Evolutionary conservation across 2,113 vertebrate genomes (phyloP), one percentile per base, ranked within the genome.

Genomic region (Eulacestoma nigropectus): DNA sequence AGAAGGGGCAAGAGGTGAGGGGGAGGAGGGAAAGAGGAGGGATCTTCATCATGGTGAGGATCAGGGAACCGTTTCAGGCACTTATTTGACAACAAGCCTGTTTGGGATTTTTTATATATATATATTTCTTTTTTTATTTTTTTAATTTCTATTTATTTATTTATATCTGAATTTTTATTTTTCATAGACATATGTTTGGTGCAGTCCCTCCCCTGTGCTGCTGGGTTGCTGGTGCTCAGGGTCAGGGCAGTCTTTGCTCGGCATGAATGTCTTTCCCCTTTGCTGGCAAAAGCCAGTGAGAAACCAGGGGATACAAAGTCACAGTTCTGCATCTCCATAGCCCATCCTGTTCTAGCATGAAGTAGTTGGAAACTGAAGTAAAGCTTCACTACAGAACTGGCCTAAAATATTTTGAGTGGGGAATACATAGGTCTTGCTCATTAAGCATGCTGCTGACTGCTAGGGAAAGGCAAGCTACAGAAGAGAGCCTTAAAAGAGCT

Each of bases 321-420:
- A 23, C 27, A 46, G 30, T 8, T 44, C 55, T 49, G 30, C 1
- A 0, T 21, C 13, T 21, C 16, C 0, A 0, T 2, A 76, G 39
- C 9, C 11, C 21, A 22, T 33, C n/a, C 41, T 39, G 4, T 23
- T 80, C 42, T 17, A 56, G 33, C 12, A 4, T 4, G 16, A 55
- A 33, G 17, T 5, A 25, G 39, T 9, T 46, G 6, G 11, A 67
- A n/a, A 41, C 8, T 16, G 7, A 74, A 83, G 21, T 25, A 15
- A 52, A 33, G 32, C 16, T 18, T 69, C n/a, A 25, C 46, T 25
- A 6, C 1, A 55, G 17, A 90, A 44, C 39, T 10, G 20, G 12
- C 52, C 42, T 63, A 4, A 49, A 74, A 32, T 41, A 32, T 15
- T 67, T n/a, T 4, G 11, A 11, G 35, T n/a, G 23, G 33, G 26